Evolutionary conservation across 2,888 invertebrate genomes (phyloP).

Genomic region (Autographa gamma): DNA sequence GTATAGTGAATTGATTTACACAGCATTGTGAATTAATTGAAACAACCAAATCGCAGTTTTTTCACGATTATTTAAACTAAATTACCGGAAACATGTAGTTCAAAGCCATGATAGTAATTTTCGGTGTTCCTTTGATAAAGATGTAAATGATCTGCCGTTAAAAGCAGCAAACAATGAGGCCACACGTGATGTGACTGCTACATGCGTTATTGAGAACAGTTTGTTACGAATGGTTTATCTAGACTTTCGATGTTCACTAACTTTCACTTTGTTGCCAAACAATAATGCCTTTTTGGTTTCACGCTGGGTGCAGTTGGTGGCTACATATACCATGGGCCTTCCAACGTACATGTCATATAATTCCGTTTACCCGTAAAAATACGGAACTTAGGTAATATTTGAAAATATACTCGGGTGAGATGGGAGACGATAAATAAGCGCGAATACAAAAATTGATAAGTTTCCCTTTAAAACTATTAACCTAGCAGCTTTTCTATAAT

Average conservation of each 20-base stretch:
- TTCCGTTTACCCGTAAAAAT: no score
- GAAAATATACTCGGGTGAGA: no score
- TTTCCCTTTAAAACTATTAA: not conserved
- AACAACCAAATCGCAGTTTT: not conserved
- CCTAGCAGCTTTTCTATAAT: not conserved
- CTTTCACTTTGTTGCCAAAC: constrained; percentile 44
- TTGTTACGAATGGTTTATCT: constrained; percentile 14
- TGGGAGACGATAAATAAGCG: no score
- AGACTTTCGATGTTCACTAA: constrained; percentile 49
- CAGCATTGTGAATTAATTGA: not conserved
- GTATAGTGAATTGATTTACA: no score
- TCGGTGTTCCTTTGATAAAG: no score
- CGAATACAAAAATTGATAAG: no score
- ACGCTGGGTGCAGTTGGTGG: not conserved
- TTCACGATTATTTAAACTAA: not conserved
- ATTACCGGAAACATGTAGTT: not conserved
- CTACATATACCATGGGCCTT: no score
- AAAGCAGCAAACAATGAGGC: not conserved
- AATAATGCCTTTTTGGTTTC: constrained; percentile 16
- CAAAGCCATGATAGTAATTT: not conserved
- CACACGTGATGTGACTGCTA: constrained; percentile 40
- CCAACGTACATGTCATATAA: no score
- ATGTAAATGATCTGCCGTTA: constrained; percentile 19
- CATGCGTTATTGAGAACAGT: constrained; percentile 14
- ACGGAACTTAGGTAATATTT: no score